Evolutionary conservation across 2,888 invertebrate genomes (phyloP).

Genomic region (Meliscaeva auricollis): DNA sequence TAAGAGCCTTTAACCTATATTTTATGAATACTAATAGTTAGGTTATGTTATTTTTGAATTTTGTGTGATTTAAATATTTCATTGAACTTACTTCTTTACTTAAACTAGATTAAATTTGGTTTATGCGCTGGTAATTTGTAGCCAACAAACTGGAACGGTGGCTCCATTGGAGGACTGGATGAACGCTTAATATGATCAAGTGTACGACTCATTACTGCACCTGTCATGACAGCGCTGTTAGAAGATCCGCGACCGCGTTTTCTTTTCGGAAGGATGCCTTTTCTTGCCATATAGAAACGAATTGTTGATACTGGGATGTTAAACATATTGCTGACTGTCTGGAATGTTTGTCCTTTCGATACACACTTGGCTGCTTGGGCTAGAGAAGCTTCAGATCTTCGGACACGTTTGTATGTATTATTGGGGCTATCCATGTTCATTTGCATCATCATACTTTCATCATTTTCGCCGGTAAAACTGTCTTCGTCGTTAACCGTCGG

Average conservation of each 20-base stretch:
- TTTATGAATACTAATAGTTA: conserved; percentile 31
- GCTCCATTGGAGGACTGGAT: conserved; percentile 87
- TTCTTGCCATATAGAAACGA: conserved; percentile 94
- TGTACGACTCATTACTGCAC: conserved; percentile 78
- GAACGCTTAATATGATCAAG: conserved; percentile 82
- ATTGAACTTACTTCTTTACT: conserved; percentile 51
- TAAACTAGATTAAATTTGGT: conserved; percentile 78
- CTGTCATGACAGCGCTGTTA: conserved; percentile 71
- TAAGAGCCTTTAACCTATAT: conserved; percentile 36
- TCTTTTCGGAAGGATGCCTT: conserved; percentile 91
- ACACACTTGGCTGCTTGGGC: conserved; percentile 94
- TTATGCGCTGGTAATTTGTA: conserved; percentile 88
- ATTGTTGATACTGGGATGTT: conserved; percentile 95
- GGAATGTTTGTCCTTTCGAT: conserved; percentile 94
- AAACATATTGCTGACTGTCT: conserved; percentile 93
- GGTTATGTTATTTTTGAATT: conserved; percentile 6
- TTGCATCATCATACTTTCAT: conserved; percentile 77
- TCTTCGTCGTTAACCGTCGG: conserved; percentile 82
- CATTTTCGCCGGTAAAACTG: conserved; percentile 79
- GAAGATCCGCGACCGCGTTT: conserved; percentile 90
- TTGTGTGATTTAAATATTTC: conserved; percentile 1
- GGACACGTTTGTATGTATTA: conserved; percentile 85
- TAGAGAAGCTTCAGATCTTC: conserved; percentile 90
- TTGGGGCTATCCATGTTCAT: conserved; percentile 76
- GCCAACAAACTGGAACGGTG: conserved; percentile 91